A percentile compares a stretch with the other conserved stretches of the same genome.
These are phyloP conservation scores for Eurois occulta DNA, from an alignment of 2,888 invertebrate genomes.

Conservation along the genomic window DNA sequence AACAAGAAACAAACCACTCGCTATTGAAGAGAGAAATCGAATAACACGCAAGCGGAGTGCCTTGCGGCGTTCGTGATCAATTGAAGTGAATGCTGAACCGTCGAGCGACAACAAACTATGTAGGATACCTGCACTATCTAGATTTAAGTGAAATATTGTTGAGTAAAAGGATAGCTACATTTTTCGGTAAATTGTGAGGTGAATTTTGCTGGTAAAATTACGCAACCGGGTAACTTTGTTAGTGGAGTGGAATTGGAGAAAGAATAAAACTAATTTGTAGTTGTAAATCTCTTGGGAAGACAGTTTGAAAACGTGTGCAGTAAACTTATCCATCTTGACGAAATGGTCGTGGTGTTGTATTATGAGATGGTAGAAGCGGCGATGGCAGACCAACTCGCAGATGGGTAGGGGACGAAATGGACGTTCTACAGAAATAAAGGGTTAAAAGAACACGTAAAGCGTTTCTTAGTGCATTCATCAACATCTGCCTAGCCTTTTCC, in stretches of 20 bases:
- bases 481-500: too few species aligned
- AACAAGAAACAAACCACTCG: slow-evolving; percentile 26
- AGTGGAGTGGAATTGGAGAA: neutral
- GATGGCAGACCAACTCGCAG: neutral
- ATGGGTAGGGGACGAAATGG: neutral
- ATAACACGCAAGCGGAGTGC: slow-evolving; percentile 27
- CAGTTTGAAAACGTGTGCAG: neutral
- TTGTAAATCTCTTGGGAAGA: neutral
- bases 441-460: too few species aligned
- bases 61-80: slow-evolving; percentile 53
- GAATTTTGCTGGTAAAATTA: slow-evolving; percentile 3
- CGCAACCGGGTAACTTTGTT: neutral
- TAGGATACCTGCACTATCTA: slow-evolving; percentile 37
- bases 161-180: slow-evolving; percentile 11
- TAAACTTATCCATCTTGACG: neutral
- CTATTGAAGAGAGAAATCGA: slow-evolving; percentile 37
- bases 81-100: slow-evolving; percentile 50
- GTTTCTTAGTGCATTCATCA: too few species aligned
- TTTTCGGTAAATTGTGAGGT: slow-evolving; percentile 11
- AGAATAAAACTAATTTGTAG: neutral
- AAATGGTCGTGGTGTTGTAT: neutral
- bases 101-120: slow-evolving; percentile 22
- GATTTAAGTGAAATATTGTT: slow-evolving; percentile 23
- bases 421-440: neutral
- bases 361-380: neutral